These are phyloP conservation scores for Uloborus plumipes DNA, from an alignment of 2,888 invertebrate genomes.

Conservation along the genomic window DNA sequence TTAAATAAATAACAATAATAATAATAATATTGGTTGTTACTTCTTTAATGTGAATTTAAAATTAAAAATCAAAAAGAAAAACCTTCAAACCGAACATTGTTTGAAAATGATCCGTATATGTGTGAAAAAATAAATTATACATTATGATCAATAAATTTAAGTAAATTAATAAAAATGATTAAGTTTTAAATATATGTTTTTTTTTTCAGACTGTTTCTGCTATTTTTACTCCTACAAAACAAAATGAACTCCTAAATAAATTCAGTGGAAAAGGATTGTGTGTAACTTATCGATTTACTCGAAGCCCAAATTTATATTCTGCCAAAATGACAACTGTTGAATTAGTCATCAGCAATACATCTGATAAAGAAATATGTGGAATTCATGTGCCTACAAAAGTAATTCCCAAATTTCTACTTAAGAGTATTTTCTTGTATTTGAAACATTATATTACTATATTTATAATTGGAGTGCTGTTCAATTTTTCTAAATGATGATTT, in stretches of 20 bases:
- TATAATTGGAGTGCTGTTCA: not conserved
- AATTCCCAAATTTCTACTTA: constrained; percentile 42
- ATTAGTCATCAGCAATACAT: constrained; percentile 82
- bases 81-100: too few relatives aligned
- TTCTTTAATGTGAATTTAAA: too few relatives aligned
- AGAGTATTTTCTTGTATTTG: not conserved
- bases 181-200: too few relatives aligned
- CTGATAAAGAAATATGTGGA: constrained; percentile 77
- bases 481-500: not conserved
- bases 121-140: not conserved
- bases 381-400: constrained; percentile 83
- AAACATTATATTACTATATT: constrained; percentile 9
- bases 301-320: constrained; percentile 86
- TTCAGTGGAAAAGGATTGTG: constrained; percentile 74
- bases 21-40: too few relatives aligned
- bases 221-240: constrained; percentile 76
- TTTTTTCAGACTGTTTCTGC: constrained; percentile 76
- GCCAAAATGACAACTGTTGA: constrained; percentile 86
- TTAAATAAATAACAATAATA: too few relatives aligned
- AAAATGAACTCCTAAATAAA: constrained; percentile 77
- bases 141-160: too few relatives aligned
- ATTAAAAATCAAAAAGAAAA: too few relatives aligned
- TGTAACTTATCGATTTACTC: constrained; percentile 77
- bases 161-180: too few relatives aligned
- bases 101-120: not conserved